These are phyloP conservation scores for Linyphia triangularis DNA, from an alignment of 2,888 invertebrate genomes.

Conservation along the genomic window DNA sequence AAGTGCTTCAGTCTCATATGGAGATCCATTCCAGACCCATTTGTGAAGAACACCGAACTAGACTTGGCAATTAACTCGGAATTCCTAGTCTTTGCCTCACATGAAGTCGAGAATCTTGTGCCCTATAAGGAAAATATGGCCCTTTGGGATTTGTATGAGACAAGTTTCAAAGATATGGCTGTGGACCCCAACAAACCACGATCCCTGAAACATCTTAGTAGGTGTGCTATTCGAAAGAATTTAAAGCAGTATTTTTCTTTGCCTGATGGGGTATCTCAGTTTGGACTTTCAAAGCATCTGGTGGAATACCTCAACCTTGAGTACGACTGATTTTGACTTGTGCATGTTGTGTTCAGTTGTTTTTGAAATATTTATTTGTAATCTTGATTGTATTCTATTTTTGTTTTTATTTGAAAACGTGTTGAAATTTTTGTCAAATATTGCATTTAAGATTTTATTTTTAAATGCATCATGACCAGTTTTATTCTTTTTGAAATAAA, in stretches of 20 bases:
- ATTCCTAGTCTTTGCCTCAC: slow-evolving; percentile 5
- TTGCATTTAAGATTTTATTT: no score
- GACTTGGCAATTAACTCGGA: slow-evolving; percentile 8
- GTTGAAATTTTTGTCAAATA: no score
- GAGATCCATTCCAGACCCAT: slow-evolving; percentile 36
- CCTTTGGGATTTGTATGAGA: slow-evolving; percentile 31
- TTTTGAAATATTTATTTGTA: no score
- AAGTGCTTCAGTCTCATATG: slow-evolving; percentile 38
- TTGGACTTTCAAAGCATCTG: not conserved
- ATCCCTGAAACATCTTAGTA: slow-evolving; percentile 20
- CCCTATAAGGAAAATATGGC: slow-evolving; percentile 11
- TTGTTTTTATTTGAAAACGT: no score
- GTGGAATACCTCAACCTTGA: slow-evolving; percentile 38
- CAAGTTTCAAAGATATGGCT: slow-evolving; percentile 21
- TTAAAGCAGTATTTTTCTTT: not conserved
- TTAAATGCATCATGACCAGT: no score
- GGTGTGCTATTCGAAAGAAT: slow-evolving; percentile 15
- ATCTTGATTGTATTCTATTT: no score
- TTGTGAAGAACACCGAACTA: slow-evolving; percentile 2
- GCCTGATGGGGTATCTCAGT: slow-evolving; percentile 10
- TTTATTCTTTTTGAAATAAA: no score
- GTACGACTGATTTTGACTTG: not conserved
- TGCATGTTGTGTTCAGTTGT: no score
- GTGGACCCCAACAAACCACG: slow-evolving; percentile 15
- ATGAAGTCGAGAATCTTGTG: not conserved